Base-by-base conservation (phyloP, 2,888 invertebrate species). In the Anarsia innoxiella region DNA sequence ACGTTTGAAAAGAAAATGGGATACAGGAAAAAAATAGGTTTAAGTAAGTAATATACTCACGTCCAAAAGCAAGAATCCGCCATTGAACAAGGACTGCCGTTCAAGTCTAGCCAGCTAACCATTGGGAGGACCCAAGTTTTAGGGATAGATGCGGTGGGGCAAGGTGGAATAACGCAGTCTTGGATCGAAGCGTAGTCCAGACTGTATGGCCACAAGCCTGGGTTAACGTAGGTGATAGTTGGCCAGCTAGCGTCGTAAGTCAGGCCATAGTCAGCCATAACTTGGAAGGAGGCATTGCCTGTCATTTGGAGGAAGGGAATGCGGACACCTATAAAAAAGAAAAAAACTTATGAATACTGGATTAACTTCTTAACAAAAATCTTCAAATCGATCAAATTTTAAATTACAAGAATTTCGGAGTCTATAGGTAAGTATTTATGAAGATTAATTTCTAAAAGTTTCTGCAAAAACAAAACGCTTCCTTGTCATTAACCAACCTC, bases 91-190 rank as follows among this genome's bases (percentile, higher is more conserved):
- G 86, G 74, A 11, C 60, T 45, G 1, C 68, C 71, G 1, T 66
- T 45, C 1, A 68, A 48, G 46, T 88, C 88, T 4, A 56, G 39
- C 74, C 89, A 86, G 32, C 87, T 77, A 1, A 88, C 62, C 71
- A 92, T 89, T 1, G 92, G 92, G 0, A 88, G 55, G 0, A 89
- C 87, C 92, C 91, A 93, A 26, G 87, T 63, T 0, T 89, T 89
- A 6, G 88, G 86, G 50, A 86, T 77, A 0, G 87, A 71, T 1
- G 86, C 83, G 1, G 64, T 71, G 0, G 90, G 90, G 54, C 91
- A 91, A 0, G 83, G 80, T 0, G 70, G 76, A 9, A 87, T 74
- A 4, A 66, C 51, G 39, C 90, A 90, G 40, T 88, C 86, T 58
- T 90, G 88, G 10, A 45, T 78, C 0, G 86, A 83, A 1, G 61